phyloP scores from a whole-genome alignment of 2,113 vertebrate species.

The Bettongia penicillata region DNA sequence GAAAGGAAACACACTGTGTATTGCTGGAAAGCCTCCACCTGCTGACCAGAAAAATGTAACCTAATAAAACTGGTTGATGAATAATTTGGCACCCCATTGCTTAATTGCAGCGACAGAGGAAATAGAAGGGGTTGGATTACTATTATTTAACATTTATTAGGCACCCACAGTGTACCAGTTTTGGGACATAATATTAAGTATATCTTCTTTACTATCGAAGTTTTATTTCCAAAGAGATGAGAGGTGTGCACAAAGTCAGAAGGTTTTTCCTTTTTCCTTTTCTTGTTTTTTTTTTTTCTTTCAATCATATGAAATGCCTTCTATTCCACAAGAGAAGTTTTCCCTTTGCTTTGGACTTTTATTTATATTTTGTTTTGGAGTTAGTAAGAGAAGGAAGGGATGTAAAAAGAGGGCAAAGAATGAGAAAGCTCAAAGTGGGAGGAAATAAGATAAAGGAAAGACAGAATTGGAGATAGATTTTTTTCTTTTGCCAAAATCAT shows the following conservation, averaged over 20 bases:
- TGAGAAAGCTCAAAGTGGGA: neutral
- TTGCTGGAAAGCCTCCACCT: constrained; percentile 27
- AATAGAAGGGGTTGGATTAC: constrained; percentile 36
- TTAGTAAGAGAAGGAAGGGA: constrained; percentile 1
- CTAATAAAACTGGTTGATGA: constrained; percentile 50
- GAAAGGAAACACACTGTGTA: neutral
- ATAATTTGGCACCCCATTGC: constrained; percentile 55
- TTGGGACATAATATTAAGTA: constrained; percentile 26
- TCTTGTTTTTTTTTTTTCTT: neutral
- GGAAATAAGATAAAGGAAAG: neutral
- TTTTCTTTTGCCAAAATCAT: neutral
- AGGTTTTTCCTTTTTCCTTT: neutral
- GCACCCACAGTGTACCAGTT: constrained; percentile 36
- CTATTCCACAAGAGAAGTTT: neutral
- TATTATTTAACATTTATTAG: constrained; percentile 71
- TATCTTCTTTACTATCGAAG: neutral
- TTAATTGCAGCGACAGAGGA: constrained; percentile 57
- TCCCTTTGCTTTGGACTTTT: neutral
- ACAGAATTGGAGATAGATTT: neutral
- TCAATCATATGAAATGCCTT: neutral
- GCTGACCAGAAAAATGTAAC: constrained; percentile 56
- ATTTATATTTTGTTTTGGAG: neutral
- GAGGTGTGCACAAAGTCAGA: neutral
- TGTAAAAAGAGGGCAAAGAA: neutral
- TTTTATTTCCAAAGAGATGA: constrained; percentile 51